Evolutionary conservation across 2,113 vertebrate genomes (phyloP).

Genomic region (Ptyas mucosa): DNA sequence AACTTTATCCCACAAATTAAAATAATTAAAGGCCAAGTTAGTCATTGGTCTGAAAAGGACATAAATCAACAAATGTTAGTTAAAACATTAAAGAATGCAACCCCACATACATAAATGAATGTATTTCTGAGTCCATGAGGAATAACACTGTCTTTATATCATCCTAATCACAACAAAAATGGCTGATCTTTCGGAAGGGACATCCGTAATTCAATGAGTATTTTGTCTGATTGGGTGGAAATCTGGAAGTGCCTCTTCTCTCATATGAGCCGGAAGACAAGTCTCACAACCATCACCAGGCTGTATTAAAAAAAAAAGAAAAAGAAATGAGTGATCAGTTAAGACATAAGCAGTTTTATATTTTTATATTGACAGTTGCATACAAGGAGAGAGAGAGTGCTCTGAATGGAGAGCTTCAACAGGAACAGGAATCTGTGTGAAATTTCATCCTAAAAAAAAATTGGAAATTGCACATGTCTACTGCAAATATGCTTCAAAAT

Average conservation of each 20-base stretch:
- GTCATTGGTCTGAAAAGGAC: neutral
- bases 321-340: neutral
- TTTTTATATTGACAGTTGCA: no score
- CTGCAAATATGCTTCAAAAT: neutral
- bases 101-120: neutral
- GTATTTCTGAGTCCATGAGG: neutral
- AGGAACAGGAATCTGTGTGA: neutral
- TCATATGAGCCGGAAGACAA: constrained; percentile 74
- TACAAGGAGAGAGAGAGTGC: neutral
- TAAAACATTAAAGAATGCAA: constrained; percentile 34
- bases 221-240: neutral
- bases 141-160: constrained; percentile 11
- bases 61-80: neutral
- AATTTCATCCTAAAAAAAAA: neutral
- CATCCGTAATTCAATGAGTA: constrained; percentile 25
- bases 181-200: neutral
- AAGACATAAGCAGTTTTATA: neutral
- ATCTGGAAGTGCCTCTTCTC: constrained; percentile 6
- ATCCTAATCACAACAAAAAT: constrained; percentile 26
- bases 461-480: neutral
- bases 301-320: constrained; percentile 63
- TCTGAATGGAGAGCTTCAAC: neutral
- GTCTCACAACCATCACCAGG: constrained; percentile 86
- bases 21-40: neutral
- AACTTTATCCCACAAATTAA: neutral